Conservation (phyloP, 2,797 vertebrate genomes). For the Lepidocolaptes lacrymiger region DNA sequence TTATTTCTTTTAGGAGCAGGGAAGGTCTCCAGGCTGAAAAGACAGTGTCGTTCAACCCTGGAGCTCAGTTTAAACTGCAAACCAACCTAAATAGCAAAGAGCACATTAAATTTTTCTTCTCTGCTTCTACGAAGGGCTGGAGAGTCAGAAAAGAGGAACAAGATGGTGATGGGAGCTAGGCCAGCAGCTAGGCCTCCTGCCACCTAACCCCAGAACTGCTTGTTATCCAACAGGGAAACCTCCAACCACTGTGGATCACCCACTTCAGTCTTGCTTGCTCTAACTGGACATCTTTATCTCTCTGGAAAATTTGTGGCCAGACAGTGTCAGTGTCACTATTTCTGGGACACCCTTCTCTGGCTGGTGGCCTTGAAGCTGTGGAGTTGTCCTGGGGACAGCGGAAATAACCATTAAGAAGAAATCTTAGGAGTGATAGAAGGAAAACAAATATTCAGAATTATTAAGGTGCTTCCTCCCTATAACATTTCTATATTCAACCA, state of each 20-base stretch:
- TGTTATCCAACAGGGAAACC: not conserved
- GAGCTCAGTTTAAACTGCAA: not conserved
- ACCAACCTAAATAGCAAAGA: slow-evolving; percentile 1
- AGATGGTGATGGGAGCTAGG: not conserved
- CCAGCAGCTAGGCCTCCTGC: not conserved
- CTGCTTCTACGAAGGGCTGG: not conserved
- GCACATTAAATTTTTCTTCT: not conserved
- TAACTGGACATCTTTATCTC: not conserved
- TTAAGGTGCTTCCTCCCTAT: not conserved
- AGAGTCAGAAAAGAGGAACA: not conserved
- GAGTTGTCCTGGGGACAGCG: not conserved
- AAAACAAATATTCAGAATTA: not conserved
- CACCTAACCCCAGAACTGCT: not conserved
- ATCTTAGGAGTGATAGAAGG: not conserved
- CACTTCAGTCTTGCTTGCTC: too few species aligned
- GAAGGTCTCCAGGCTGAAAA: not conserved
- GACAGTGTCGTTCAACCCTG: not conserved
- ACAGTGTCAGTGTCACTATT: not conserved
- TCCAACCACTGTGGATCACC: fast-evolving
- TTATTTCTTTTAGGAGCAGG: not conserved
- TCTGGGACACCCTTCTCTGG: not conserved
- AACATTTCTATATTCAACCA: not conserved
- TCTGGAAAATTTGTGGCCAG: not conserved
- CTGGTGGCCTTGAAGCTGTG: not conserved
- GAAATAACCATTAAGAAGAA: not conserved